A percentile compares a stretch with the other conserved stretches of the same genome.
Conservation (phyloP, 2,888 invertebrate genomes). For the Drosophila longiperda region DNA sequence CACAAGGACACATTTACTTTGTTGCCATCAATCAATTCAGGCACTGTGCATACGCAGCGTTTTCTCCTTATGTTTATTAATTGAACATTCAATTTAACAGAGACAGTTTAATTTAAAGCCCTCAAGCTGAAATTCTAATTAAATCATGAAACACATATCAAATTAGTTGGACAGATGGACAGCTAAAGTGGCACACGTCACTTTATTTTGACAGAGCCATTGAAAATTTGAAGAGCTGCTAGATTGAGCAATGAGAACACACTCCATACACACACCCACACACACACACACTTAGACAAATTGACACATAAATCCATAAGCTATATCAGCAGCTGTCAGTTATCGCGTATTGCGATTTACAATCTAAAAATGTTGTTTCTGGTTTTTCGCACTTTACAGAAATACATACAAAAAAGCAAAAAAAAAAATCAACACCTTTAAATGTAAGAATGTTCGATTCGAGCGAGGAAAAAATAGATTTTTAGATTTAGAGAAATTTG, state of each 20-base stretch:
- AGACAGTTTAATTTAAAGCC: conserved; percentile 31
- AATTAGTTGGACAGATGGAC: conserved; percentile 1
- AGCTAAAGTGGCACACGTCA: conserved; percentile 50
- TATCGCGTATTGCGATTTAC: conserved; percentile 29
- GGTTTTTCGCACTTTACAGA: neutral
- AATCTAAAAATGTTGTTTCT: conserved; percentile 18
- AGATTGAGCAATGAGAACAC: conserved; percentile 40
- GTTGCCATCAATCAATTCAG: conserved; percentile 65
- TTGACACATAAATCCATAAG: conserved; percentile 35
- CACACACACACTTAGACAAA: conserved; percentile 16
- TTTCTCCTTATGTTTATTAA: conserved; percentile 41
- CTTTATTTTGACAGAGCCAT: conserved; percentile 54
- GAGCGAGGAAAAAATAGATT: neutral
- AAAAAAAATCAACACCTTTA: neutral
- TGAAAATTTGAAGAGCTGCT: conserved; percentile 65
- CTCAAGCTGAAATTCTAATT: conserved; percentile 44
- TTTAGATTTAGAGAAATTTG: neutral
- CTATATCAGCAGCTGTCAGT: conserved; percentile 42
- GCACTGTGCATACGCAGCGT: conserved; percentile 46
- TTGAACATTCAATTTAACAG: conserved; percentile 58
- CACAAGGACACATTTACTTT: neutral
- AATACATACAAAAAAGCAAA: neutral
- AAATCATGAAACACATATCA: conserved; percentile 46
- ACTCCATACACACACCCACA: neutral
- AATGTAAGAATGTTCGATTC: neutral